Conservation (phyloP, 2,888 invertebrate genomes). For the Pantelozetes paolii region DNA sequence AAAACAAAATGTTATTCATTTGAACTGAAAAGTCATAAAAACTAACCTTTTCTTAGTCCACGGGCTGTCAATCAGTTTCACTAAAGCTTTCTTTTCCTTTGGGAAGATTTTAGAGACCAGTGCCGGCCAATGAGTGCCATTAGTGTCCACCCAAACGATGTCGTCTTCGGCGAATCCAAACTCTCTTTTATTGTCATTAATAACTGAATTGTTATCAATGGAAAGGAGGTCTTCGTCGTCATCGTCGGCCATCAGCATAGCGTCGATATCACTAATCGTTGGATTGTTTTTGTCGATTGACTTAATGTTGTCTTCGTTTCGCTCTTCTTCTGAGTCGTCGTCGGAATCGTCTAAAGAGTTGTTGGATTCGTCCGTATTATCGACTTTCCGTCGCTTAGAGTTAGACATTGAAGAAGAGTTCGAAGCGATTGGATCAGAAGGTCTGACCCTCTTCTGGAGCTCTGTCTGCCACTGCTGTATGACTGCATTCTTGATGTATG, state of each 20-base stretch:
- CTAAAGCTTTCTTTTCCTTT: constrained; percentile 34
- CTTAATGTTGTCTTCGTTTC: not conserved
- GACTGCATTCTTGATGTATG: constrained; percentile 31
- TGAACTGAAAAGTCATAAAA: too few relatives aligned
- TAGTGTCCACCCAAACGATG: constrained; percentile 42
- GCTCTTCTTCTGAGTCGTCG: constrained; percentile 27
- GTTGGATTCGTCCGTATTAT: not conserved
- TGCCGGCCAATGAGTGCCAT: constrained; percentile 41
- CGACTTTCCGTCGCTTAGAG: not conserved
- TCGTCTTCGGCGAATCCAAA: constrained; percentile 48
- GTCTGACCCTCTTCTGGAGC: constrained; percentile 33
- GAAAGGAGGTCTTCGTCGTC: constrained; percentile 28
- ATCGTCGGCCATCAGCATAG: constrained; percentile 14
- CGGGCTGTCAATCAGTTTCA: constrained; percentile 41
- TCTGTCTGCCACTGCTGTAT: constrained; percentile 36
- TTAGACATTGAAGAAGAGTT: not conserved
- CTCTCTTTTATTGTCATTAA: constrained; percentile 10
- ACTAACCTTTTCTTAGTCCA: constrained; percentile 35
- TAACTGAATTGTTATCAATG: constrained; percentile 1
- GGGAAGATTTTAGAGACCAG: constrained; percentile 37
- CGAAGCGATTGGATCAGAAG: not conserved
- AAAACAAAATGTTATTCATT: not conserved
- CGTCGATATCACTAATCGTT: constrained; percentile 16
- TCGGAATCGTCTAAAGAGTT: not conserved
- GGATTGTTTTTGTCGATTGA: constrained; percentile 7